Conservation (phyloP, 2,113 vertebrate species). For the Caloenas nicobarica region DNA sequence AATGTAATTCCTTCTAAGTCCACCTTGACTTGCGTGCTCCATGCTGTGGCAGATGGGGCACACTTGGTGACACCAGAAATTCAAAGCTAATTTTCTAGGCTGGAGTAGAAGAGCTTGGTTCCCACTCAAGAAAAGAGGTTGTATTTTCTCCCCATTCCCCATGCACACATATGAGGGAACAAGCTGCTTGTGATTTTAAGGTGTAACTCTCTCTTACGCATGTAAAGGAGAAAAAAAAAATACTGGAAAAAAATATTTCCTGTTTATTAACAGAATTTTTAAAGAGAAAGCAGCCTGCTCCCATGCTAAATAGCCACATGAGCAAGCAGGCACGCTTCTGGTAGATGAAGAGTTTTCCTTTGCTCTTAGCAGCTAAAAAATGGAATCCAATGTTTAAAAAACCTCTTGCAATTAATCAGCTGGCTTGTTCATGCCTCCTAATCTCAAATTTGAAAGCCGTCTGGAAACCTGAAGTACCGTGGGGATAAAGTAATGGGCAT, state of each 20-base stretch:
- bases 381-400: background rate
- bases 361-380: slow-evolving; percentile 15
- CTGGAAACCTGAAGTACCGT: background rate
- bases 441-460: slow-evolving; percentile 13
- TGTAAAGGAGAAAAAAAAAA: background rate
- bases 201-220: background rate
- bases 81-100: background rate
- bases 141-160: background rate
- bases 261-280: background rate
- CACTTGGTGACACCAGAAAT: background rate
- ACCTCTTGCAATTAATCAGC: slow-evolving; percentile 7
- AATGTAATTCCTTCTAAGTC: background rate
- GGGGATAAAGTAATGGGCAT: slow-evolving; percentile 12
- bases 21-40: background rate
- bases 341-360: background rate
- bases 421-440: slow-evolving; percentile 2
- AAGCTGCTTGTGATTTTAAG: background rate
- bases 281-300: background rate
- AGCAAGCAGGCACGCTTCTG: background rate
- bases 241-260: background rate
- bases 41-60: background rate
- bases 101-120: background rate
- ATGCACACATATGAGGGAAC: background rate
- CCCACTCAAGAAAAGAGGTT: background rate
- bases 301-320: background rate